A percentile compares a stretch with the other conserved stretches of the same genome.
Conservation (phyloP, 1,140 invertebrate species). For the Lucilia sericata region DNA sequence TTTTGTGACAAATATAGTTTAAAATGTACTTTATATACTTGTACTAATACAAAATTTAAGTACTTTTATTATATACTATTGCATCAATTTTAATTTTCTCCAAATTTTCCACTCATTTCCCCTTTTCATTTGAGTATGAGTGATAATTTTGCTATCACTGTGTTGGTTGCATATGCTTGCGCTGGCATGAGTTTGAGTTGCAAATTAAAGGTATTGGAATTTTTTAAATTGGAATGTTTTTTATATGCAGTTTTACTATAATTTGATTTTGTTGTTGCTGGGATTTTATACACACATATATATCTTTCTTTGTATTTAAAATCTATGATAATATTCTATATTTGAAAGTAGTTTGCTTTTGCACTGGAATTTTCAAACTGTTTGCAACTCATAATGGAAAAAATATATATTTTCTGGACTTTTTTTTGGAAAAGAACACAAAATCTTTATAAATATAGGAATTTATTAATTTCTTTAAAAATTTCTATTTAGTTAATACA, state of each 20-base stretch:
- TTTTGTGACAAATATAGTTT: not conserved
- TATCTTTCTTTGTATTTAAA: not conserved
- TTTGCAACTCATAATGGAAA: not conserved
- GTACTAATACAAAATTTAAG: no score
- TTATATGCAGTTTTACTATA: not conserved
- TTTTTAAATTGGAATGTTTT: not conserved
- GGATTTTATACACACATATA: not conserved
- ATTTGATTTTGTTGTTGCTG: not conserved
- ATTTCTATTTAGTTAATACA: no score
- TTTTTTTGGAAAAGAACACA: no score
- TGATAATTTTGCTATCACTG: not conserved
- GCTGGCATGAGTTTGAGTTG: not conserved
- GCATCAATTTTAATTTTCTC: not conserved
- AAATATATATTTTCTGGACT: no score
- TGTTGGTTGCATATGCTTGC: not conserved
- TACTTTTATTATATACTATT: not conserved
- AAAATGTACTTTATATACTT: not conserved
- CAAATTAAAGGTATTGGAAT: not conserved
- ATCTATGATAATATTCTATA: not conserved
- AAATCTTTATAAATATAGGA: no score
- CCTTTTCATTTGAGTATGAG: not conserved
- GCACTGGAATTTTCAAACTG: not conserved
- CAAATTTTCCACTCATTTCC: not conserved
- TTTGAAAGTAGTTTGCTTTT: not conserved
- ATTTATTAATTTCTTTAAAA: no score